phyloP scores from a whole-genome alignment of 2,888 invertebrate genomes.

The Molanna angustata region DNA sequence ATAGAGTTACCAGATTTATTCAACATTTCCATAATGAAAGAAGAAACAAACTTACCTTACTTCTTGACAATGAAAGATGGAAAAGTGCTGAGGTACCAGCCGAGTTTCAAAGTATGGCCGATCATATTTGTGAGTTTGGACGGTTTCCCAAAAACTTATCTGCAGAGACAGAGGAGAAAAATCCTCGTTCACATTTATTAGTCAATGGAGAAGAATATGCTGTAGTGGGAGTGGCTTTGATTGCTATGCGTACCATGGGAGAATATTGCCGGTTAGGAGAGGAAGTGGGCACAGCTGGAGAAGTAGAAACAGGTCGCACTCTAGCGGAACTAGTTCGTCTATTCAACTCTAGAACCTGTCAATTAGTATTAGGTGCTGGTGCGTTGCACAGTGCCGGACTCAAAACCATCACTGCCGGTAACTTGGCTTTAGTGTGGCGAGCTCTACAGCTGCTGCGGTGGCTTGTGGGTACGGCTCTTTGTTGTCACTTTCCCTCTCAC shows the following conservation, averaged over 20 bases:
- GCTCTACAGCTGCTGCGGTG: constrained; percentile 79
- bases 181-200: constrained; percentile 57
- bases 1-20: constrained; percentile 87
- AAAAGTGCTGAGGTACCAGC: constrained; percentile 86
- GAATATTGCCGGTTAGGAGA: constrained; percentile 75
- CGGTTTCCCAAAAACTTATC: constrained; percentile 47
- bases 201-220: constrained; percentile 72
- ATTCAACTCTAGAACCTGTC: constrained; percentile 87
- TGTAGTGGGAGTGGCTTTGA: constrained; percentile 77
- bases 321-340: constrained; percentile 85
- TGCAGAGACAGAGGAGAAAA: constrained; percentile 40
- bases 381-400: constrained; percentile 92
- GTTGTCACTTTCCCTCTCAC: constrained; percentile 59
- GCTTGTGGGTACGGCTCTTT: constrained; percentile 70
- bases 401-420: constrained; percentile 92
- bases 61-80: constrained; percentile 92
- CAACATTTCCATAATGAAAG: constrained; percentile 87
- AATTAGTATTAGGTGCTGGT: constrained; percentile 93
- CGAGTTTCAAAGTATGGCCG: constrained; percentile 84
- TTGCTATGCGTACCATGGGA: constrained; percentile 84
- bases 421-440: constrained; percentile 82
- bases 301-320: constrained; percentile 69
- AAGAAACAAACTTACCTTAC: constrained; percentile 77
- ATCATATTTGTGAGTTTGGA: constrained; percentile 60
- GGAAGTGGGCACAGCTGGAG: constrained; percentile 36